These are phyloP conservation scores for Papilio polyxenes DNA, from an alignment of 1,140 invertebrate species.

Conservation along the genomic window DNA sequence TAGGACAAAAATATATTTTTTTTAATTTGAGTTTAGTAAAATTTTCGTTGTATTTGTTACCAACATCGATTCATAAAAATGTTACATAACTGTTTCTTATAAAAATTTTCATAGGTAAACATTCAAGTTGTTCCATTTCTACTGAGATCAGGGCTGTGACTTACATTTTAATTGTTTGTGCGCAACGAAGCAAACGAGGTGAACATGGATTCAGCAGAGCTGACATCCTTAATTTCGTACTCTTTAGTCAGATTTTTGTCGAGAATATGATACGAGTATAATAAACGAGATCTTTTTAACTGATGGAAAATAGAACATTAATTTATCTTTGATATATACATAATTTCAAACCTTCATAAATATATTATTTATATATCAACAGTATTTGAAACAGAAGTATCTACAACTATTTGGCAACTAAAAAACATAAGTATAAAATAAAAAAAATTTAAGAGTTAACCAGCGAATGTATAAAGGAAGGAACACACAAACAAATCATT, in stretches of 20 bases:
- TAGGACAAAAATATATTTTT: not conserved
- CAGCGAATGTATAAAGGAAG: not conserved
- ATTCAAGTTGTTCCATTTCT: slow-evolving; percentile 7
- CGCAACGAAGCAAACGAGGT: slow-evolving; percentile 10
- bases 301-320: too few relatives aligned
- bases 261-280: not conserved
- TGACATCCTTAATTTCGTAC: slow-evolving; percentile 14
- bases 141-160: not conserved
- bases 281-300: not conserved
- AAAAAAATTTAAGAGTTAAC: not conserved
- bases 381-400: too few relatives aligned
- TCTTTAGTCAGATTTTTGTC: not conserved
- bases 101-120: not conserved
- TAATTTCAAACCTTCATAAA: too few relatives aligned
- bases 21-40: not conserved
- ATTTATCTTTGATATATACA: too few relatives aligned
- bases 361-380: too few relatives aligned
- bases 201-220: not conserved
- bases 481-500: slow-evolving; percentile 19
- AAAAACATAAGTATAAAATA: not conserved
- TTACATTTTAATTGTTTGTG: slow-evolving; percentile 2
- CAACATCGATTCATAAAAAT: not conserved
- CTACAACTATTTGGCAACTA: too few relatives aligned
- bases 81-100: not conserved
- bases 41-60: not conserved